phyloP scores from a whole-genome alignment of 2,888 invertebrate genomes.

The Drosophila neotestacea region DNA sequence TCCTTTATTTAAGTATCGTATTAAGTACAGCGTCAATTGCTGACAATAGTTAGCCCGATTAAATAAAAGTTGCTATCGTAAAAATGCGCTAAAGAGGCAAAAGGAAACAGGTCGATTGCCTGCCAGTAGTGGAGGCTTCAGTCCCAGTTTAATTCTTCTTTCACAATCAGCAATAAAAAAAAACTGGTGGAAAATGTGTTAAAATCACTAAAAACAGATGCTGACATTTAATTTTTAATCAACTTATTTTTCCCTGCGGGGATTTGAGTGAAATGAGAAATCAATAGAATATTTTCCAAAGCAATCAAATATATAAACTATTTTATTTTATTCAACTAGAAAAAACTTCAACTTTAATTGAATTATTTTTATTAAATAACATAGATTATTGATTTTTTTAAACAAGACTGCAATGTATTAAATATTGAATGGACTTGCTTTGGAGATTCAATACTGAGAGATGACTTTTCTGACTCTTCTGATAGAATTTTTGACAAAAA shows the following conservation, averaged over 20 bases:
- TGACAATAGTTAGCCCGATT: constrained; percentile 13
- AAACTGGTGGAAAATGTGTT: background rate
- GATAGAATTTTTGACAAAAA: too few species aligned
- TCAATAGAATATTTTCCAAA: background rate
- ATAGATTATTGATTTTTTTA: too few species aligned
- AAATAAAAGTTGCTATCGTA: constrained; percentile 7
- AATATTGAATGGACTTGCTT: too few species aligned
- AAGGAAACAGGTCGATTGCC: background rate
- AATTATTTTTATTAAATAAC: too few species aligned
- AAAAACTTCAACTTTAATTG: too few species aligned
- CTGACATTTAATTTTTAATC: background rate
- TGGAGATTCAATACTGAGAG: too few species aligned
- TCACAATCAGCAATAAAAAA: constrained; percentile 4
- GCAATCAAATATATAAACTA: background rate
- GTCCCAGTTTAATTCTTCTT: background rate
- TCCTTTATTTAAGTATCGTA: constrained; percentile 17
- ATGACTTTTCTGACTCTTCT: too few species aligned
- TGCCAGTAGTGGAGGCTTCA: background rate
- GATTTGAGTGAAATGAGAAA: background rate
- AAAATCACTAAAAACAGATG: background rate
- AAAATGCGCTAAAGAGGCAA: constrained; percentile 4
- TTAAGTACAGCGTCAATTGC: constrained; percentile 30
- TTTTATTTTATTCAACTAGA: too few species aligned
- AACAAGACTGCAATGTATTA: too few species aligned
- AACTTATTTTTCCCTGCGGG: background rate